These are phyloP conservation scores for Sminthurinus aureus DNA, from an alignment of 2,888 invertebrate species.

Conservation along the genomic window DNA sequence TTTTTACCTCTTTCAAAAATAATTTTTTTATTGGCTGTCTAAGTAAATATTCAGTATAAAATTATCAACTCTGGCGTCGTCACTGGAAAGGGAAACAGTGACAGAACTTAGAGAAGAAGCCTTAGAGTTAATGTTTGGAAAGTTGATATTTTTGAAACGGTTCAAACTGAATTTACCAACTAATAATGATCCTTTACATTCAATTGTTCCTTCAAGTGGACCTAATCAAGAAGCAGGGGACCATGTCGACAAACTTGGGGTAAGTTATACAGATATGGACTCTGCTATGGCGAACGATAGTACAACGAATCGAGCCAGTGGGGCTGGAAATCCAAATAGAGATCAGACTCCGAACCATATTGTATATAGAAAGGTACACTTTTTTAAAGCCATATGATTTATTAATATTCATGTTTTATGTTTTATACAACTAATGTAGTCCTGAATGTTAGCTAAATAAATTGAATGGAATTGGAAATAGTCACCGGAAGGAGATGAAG, in stretches of 20 bases:
- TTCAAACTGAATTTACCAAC: not conserved
- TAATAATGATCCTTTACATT: not conserved
- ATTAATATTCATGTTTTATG: too few species aligned
- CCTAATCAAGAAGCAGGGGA: conserved; percentile 45
- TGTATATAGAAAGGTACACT: conserved; percentile 82
- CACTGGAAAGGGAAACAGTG: not conserved
- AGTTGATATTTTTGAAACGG: conserved; percentile 2
- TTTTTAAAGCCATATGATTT: too few species aligned
- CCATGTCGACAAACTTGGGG: conserved; percentile 52
- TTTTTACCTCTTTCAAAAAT: too few species aligned
- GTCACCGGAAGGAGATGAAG: too few species aligned
- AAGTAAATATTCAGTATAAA: too few species aligned
- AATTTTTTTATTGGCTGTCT: too few species aligned
- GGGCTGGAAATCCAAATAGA: conserved; percentile 43
- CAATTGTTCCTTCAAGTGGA: conserved; percentile 19
- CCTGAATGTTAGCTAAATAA: too few species aligned
- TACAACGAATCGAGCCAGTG: conserved; percentile 22
- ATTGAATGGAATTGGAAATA: too few species aligned
- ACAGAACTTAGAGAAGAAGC: not conserved
- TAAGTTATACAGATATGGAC: conserved; percentile 49
- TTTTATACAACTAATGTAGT: too few species aligned
- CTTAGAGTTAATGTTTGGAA: not conserved
- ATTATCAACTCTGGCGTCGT: not conserved
- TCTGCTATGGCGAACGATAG: conserved; percentile 35
- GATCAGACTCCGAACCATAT: conserved; percentile 82